Evolutionary conservation across 2,888 invertebrate genomes (phyloP).

Genomic region (Abscondita cerata): DNA sequence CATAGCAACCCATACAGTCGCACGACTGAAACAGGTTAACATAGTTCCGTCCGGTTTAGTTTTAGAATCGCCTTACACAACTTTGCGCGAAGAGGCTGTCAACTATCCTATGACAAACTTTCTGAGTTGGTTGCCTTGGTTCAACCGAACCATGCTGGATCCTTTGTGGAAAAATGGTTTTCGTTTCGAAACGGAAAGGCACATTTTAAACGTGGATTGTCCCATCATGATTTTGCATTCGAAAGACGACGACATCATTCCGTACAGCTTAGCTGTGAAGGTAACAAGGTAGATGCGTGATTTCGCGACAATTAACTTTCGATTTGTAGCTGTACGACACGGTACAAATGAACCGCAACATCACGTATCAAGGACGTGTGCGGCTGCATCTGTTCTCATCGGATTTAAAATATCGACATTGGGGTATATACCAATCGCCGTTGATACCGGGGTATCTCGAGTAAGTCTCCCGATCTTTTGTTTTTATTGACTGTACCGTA

Average conservation of each 20-base stretch:
- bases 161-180: slow-evolving; percentile 51
- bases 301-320: not conserved
- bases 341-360: slow-evolving; percentile 41
- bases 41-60: slow-evolving; percentile 75
- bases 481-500: not conserved
- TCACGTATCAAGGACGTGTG: slow-evolving; percentile 43
- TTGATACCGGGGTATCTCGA: slow-evolving; percentile 46
- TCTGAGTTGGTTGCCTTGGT: slow-evolving; percentile 52
- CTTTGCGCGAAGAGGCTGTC: slow-evolving; percentile 77
- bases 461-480: slow-evolving; percentile 35
- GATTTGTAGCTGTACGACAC: slow-evolving; percentile 42
- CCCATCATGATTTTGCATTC: slow-evolving; percentile 54
- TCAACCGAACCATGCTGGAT: slow-evolving; percentile 47
- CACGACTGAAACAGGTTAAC: slow-evolving; percentile 59
- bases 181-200: slow-evolving; percentile 45
- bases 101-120: not conserved
- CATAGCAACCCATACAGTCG: slow-evolving; percentile 74
- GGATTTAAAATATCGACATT: slow-evolving; percentile 45
- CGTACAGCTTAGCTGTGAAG: slow-evolving; percentile 47
- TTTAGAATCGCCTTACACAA: slow-evolving; percentile 93
- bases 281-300: slow-evolving; percentile 26
- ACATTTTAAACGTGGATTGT: slow-evolving; percentile 49
- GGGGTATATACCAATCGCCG: slow-evolving; percentile 46
- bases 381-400: slow-evolving; percentile 44
- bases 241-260: slow-evolving; percentile 51